Conservation (phyloP, 2,797 vertebrate species). For the Pangasius macronema region DNA sequence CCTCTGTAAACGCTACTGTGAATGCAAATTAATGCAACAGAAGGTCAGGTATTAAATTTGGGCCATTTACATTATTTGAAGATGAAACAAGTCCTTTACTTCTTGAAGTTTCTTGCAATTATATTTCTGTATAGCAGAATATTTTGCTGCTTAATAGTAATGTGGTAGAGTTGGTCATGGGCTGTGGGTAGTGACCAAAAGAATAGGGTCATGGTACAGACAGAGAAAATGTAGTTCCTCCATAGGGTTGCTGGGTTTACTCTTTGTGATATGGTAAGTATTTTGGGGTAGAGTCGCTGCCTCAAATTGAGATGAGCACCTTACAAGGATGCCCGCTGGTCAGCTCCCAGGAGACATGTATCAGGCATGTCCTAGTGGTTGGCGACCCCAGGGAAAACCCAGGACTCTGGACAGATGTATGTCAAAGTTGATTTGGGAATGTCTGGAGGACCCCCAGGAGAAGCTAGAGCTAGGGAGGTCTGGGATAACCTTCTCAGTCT, state of each 20-base stretch:
- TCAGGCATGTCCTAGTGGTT: background rate
- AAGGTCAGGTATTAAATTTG: background rate
- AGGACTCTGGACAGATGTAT: background rate
- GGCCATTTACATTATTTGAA: background rate
- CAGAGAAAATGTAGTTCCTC: background rate
- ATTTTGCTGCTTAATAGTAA: background rate
- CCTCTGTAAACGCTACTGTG: background rate
- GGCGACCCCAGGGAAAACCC: background rate
- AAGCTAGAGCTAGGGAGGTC: background rate
- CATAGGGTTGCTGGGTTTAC: background rate
- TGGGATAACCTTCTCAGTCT: background rate
- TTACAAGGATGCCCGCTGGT: background rate
- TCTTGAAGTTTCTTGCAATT: background rate
- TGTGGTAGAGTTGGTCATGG: background rate
- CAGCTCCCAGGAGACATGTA: background rate
- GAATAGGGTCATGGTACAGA: background rate
- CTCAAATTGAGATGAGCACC: background rate
- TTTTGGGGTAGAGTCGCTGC: background rate
- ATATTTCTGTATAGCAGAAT: background rate
- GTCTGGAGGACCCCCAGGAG: background rate
- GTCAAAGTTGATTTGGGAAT: background rate
- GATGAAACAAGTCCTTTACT: background rate
- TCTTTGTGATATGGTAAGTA: background rate
- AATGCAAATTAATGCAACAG: background rate
- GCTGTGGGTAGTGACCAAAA: background rate